Percentiles rank a stretch among this genome's conserved stretches.
Conservation (phyloP, 1,140 invertebrate species). For the Papilio dardanus region DNA sequence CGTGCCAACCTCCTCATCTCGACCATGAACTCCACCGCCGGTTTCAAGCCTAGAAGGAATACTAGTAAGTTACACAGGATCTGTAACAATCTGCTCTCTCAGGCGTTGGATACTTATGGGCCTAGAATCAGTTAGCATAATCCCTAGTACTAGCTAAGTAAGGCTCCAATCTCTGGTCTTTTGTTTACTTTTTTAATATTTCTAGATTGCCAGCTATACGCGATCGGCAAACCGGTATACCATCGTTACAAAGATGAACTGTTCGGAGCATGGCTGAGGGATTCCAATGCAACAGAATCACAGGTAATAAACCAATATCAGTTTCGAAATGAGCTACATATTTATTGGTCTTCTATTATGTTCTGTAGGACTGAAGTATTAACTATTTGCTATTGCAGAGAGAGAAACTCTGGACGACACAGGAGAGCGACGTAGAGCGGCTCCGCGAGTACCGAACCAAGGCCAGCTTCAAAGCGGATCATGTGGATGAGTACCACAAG, state of each 20-base stretch:
- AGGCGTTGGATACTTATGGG: no score
- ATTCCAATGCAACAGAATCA: slow-evolving; percentile 86
- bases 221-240: slow-evolving; percentile 96
- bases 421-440: slow-evolving; percentile 87
- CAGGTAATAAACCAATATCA: slow-evolving; percentile 53
- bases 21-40: slow-evolving; percentile 62
- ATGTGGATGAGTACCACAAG: slow-evolving; percentile 75
- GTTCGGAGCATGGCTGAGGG: slow-evolving; percentile 94
- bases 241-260: slow-evolving; percentile 89
- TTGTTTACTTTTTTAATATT: slow-evolving; percentile 37
- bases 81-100: not conserved
- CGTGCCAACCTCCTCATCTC: slow-evolving; percentile 77
- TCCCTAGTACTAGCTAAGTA: not conserved
- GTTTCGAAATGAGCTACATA: not conserved
- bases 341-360: not conserved
- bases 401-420: slow-evolving; percentile 93
- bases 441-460: slow-evolving; percentile 92
- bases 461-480: slow-evolving; percentile 85
- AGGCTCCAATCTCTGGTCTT: not conserved
- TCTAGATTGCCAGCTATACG: slow-evolving; percentile 93
- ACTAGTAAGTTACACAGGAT: slow-evolving; percentile 58
- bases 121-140: no score
- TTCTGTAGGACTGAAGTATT: slow-evolving; percentile 13
- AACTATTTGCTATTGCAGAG: slow-evolving; percentile 58
- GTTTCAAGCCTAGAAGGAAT: slow-evolving; percentile 63